Conservation (phyloP, 2,888 invertebrate species). For the Trachelus stipa region DNA sequence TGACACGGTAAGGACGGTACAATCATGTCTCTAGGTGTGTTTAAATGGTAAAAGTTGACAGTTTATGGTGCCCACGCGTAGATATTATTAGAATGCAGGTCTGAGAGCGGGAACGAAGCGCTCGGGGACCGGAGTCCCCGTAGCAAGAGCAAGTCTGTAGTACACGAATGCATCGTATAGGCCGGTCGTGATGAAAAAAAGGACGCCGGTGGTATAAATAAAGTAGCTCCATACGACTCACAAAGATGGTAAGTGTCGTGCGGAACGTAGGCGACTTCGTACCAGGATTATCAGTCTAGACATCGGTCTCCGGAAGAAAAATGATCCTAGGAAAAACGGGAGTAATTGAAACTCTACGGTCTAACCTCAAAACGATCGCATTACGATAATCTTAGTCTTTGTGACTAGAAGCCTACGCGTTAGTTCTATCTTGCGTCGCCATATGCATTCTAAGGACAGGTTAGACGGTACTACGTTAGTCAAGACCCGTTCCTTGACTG, state of each 20-base stretch:
- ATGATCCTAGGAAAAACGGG: background rate
- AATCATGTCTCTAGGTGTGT: conserved; percentile 6
- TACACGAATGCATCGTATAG: background rate
- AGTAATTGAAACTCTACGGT: conserved; percentile 4
- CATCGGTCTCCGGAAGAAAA: conserved; percentile 2
- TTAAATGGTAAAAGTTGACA: conserved; percentile 23
- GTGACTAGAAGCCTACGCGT: no score
- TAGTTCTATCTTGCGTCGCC: background rate
- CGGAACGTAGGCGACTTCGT: conserved; percentile 9
- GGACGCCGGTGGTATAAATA: conserved; percentile 7
- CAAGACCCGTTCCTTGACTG: background rate
- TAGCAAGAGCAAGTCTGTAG: background rate
- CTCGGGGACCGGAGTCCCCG: background rate
- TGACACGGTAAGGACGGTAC: background rate
- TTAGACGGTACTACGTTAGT: background rate
- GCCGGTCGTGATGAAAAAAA: background rate
- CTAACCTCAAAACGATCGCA: conserved; percentile 11
- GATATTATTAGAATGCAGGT: conserved; percentile 23
- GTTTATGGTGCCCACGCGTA: conserved; percentile 22
- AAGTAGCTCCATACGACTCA: background rate
- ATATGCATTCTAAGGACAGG: background rate
- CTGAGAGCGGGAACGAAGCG: background rate
- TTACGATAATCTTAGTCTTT: conserved; percentile 1
- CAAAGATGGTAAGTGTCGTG: conserved; percentile 8
- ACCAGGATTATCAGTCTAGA: conserved; percentile 11